Percentiles rank a stretch among this genome's conserved stretches.
Conservation (phyloP, 2,888 invertebrate species). For the Stratiomys singularior region DNA sequence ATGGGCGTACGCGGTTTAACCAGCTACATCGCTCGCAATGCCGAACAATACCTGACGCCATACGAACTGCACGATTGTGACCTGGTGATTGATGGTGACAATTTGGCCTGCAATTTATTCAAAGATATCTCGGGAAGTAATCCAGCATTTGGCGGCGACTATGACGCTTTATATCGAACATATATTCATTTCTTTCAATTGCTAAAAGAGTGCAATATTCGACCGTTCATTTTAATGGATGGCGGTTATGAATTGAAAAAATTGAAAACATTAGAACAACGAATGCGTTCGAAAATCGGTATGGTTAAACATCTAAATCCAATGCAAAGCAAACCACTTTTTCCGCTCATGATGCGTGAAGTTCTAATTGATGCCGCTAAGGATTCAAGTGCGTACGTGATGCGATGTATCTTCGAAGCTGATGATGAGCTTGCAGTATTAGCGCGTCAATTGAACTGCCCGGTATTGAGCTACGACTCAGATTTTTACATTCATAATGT, state of each 20-base stretch:
- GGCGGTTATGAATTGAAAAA: constrained; percentile 81
- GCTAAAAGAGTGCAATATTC: constrained; percentile 76
- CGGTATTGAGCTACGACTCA: constrained; percentile 91
- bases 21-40: constrained; percentile 76
- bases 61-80: constrained; percentile 74
- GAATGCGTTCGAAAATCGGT: constrained; percentile 71
- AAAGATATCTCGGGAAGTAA: constrained; percentile 70
- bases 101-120: constrained; percentile 78
- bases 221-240: constrained; percentile 80
- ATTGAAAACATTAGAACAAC: constrained; percentile 71
- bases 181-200: constrained; percentile 76
- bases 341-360: constrained; percentile 80
- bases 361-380: constrained; percentile 77
- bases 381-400: constrained; percentile 73
- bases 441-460: constrained; percentile 81
- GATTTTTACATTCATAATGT: constrained; percentile 93
- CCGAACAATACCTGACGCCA: constrained; percentile 72
- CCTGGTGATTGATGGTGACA: constrained; percentile 84
- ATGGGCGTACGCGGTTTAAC: constrained; percentile 92
- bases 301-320: constrained; percentile 70
- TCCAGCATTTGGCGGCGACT: constrained; percentile 87
- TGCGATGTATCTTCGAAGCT: constrained; percentile 87
- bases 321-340: constrained; percentile 70
- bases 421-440: constrained; percentile 88
- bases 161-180: constrained; percentile 77